A percentile compares a stretch with the other conserved stretches of the same genome.
phyloP scores from a whole-genome alignment of 2,797 vertebrate species.

The Limnodromus scolopaceus region DNA sequence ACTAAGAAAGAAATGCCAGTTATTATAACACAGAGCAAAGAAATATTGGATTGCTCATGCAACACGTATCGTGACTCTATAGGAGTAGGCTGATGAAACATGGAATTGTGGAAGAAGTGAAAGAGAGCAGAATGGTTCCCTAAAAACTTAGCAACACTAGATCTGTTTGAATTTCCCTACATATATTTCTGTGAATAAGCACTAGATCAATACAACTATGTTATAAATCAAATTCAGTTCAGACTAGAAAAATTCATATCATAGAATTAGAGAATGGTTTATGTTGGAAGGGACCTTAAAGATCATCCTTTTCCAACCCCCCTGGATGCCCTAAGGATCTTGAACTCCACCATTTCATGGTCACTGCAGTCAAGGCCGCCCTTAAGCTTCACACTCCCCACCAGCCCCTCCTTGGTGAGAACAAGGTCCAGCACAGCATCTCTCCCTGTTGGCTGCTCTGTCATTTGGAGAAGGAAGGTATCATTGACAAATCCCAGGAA shows the following conservation, averaged over 20 bases:
- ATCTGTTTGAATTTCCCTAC: not conserved
- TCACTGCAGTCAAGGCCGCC: not conserved
- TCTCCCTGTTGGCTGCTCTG: not conserved
- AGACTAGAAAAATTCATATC: not conserved
- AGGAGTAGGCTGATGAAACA: not conserved
- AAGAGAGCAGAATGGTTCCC: not conserved
- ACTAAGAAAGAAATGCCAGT: not conserved
- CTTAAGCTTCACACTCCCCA: not conserved
- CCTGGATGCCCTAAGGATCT: too few species aligned
- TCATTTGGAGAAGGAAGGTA: too few species aligned
- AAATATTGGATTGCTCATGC: not conserved
- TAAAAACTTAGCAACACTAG: not conserved
- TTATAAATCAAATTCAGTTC: not conserved
- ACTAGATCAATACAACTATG: not conserved
- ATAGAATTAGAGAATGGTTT: not conserved
- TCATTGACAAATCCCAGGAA: too few species aligned
- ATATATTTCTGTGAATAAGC: not conserved
- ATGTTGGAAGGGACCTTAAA: not conserved
- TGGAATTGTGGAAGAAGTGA: not conserved
- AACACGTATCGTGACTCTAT: rapidly evolving
- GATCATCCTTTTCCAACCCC: not conserved
- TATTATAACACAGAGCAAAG: not conserved
- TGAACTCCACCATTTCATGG: not conserved
- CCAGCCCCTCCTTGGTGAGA: not conserved
- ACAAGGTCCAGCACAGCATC: not conserved